A percentile compares a stretch with the other conserved stretches of the same genome.
Conservation (phyloP, 2,113 vertebrate genomes). For the Cyanoliseus patagonus region DNA sequence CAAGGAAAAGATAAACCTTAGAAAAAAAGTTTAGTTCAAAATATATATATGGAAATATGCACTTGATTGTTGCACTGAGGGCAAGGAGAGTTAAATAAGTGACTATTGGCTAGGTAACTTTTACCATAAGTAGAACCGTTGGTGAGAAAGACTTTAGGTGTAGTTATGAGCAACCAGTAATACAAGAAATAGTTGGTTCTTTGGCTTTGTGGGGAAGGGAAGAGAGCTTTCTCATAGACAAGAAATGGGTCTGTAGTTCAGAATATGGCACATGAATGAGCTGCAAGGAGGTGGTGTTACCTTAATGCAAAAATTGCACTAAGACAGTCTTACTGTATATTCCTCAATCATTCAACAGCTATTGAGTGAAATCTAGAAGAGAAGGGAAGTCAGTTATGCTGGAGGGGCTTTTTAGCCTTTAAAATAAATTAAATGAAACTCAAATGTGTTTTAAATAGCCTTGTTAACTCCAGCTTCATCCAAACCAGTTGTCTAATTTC, state of each 20-base stretch:
- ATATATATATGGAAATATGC: not conserved
- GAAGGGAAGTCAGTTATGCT: not conserved
- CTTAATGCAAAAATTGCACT: not conserved
- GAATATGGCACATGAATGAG: not conserved
- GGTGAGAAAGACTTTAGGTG: not conserved
- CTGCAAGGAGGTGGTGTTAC: not conserved
- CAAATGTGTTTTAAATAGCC: not conserved
- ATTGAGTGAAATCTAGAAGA: not conserved
- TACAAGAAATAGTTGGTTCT: not conserved
- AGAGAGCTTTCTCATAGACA: not conserved
- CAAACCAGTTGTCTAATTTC: not conserved
- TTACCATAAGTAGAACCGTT: not conserved
- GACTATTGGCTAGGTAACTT: not conserved
- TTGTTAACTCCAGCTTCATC: not conserved
- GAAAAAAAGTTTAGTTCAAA: not conserved
- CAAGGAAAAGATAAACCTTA: not conserved
- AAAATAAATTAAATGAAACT: not conserved
- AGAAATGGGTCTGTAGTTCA: not conserved
- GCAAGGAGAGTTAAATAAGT: not conserved
- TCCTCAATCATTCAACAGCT: not conserved
- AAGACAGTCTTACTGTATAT: not conserved
- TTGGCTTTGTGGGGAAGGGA: not conserved
- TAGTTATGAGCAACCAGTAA: not conserved
- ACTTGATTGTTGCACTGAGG: not conserved
- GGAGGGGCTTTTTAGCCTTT: not conserved